Evolutionary conservation across 1,140 invertebrate genomes (phyloP).

Genomic region (Pogonus chalceus): DNA sequence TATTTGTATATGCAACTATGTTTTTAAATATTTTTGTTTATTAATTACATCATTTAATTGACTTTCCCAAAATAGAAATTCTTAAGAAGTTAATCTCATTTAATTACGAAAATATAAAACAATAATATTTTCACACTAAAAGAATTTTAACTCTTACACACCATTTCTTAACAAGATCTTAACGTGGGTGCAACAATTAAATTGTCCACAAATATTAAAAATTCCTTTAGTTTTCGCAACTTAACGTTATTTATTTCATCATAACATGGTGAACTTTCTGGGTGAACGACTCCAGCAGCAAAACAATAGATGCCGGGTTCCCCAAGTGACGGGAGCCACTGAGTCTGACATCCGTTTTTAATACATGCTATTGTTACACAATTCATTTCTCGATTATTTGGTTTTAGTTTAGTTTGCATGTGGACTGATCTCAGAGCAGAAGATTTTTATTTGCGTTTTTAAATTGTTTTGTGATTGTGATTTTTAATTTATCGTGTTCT

Average conservation of each 20-base stretch:
- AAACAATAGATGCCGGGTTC: not conserved
- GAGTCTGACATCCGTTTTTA: not conserved
- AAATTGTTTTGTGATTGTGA: not conserved
- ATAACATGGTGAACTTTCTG: conserved; percentile 4
- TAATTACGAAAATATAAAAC: not conserved
- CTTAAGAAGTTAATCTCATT: not conserved
- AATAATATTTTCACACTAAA: not conserved
- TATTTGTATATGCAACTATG: too few species aligned
- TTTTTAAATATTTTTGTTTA: too few species aligned
- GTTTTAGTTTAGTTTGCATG: conserved; percentile 1
- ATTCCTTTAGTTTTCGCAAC: not conserved
- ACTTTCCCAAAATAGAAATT: not conserved
- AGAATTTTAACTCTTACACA: not conserved
- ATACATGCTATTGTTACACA: not conserved
- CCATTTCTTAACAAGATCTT: not conserved
- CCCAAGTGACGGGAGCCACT: not conserved
- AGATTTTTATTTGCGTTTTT: not conserved
- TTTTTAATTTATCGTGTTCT: not conserved
- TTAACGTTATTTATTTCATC: not conserved
- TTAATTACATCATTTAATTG: too few species aligned
- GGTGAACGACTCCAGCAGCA: not conserved
- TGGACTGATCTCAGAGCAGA: not conserved
- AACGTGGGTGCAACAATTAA: not conserved
- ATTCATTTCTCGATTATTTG: not conserved
- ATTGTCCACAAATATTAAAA: not conserved